Base-by-base conservation (phyloP, 2,113 vertebrate genomes). In the Nerophis lumbriciformis region DNA sequence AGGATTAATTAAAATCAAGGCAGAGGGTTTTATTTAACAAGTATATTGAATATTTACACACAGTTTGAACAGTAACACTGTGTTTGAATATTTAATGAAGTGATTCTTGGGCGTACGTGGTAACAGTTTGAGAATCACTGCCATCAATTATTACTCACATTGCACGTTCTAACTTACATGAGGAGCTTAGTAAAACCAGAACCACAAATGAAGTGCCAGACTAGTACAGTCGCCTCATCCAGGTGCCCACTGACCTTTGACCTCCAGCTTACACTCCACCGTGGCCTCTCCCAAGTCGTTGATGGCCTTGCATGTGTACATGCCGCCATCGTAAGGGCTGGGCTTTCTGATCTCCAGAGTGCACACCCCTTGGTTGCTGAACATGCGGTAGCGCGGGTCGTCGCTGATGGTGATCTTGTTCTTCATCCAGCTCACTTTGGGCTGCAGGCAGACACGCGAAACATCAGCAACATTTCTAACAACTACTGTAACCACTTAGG, bases 381-480 rank as follows among this genome's bases (percentile, higher is more conserved):
- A 98, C 95, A 98, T 98, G 66, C 97, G 90, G 83, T 97, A 99
- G 69, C 92, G 91, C 0, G 97, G 95, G 76, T 99, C 95, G 1
- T 97, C 93, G 42, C 90, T 75, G 63, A 99, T 97, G 1, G 63
- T 2, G 0, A 98, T 94, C 88, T 94, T 97, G 82, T 99, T 99
- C 84, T 99, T 99, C 94, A 97, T 91, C 97, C 97, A 99, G 70
- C 92, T 93, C 75, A 99, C 94, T 87, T 98, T 98, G 66, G 96
- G 91, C 97, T 99, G 81, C 37, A 59, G 45, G 53, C 16, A 36
- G 57, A 72, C 14, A 76, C 5, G 61, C 6, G 28, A 45, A 15
- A 39, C 6, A 5, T 48, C 19, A 61, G n/a, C 8, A 48, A 15
- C 11, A 51, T 4, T 11, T 11, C 39, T 5, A 39, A 39, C 38